phyloP scores from a whole-genome alignment of 2,113 vertebrate genomes.

The Mirounga angustirostris region DNA sequence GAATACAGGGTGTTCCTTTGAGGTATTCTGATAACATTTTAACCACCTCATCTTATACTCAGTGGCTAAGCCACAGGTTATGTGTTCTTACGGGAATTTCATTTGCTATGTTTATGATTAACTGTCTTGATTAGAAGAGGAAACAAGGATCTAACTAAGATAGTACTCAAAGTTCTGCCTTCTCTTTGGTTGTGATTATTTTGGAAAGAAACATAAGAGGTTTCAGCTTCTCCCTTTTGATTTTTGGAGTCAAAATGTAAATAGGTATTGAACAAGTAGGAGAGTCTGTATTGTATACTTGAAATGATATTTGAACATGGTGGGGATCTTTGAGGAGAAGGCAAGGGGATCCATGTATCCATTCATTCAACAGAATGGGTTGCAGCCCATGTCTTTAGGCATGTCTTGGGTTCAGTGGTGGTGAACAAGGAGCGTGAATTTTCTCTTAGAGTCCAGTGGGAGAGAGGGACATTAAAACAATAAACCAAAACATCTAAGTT shows the following conservation, averaged over 20 bases:
- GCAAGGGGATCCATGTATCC: neutral
- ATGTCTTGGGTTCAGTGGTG: neutral
- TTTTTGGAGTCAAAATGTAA: neutral
- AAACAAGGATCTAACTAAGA: neutral
- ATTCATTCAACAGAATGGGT: neutral
- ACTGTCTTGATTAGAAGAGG: conserved; percentile 12
- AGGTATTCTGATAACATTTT: neutral
- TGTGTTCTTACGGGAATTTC: neutral
- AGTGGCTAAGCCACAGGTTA: neutral
- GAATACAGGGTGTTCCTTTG: neutral
- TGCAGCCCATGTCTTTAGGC: neutral
- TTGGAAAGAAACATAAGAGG: neutral
- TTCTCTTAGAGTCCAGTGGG: neutral
- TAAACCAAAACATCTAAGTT: neutral
- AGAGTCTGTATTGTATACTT: neutral
- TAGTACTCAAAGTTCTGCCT: neutral
- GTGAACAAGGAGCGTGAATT: neutral
- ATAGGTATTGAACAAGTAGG: neutral
- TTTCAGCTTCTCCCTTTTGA: neutral
- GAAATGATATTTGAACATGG: neutral
- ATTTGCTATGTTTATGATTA: neutral
- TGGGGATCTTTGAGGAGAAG: neutral
- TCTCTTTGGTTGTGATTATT: conserved; percentile 23
- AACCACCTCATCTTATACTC: neutral
- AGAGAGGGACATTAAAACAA: neutral